A percentile compares a stretch with the other conserved stretches of the same genome.
These are phyloP conservation scores for Euzophera pinguis DNA, from an alignment of 2,888 invertebrate species.

Conservation along the genomic window DNA sequence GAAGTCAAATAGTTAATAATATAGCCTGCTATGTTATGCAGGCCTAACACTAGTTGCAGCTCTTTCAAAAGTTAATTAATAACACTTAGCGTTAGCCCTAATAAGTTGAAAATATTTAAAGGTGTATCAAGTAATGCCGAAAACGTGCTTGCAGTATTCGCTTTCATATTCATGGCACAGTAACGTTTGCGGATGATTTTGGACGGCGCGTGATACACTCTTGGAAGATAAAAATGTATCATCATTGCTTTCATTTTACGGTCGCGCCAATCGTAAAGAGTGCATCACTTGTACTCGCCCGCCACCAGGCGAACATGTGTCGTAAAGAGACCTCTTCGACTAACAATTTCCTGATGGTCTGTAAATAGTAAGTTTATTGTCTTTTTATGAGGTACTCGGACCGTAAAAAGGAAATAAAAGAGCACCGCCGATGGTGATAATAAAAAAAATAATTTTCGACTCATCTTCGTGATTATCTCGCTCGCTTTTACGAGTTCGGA, in stretches of 20 bases:
- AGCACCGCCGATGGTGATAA: constrained; percentile 81
- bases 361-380: constrained; percentile 81
- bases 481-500: constrained; percentile 57
- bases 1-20: constrained; percentile 13
- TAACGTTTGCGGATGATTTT: constrained; percentile 40
- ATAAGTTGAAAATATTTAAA: neutral
- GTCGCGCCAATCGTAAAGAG: constrained; percentile 74
- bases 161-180: constrained; percentile 17
- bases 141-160: neutral
- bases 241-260: constrained; percentile 69
- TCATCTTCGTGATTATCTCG: constrained; percentile 77
- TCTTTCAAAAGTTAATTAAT: neutral
- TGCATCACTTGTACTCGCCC: constrained; percentile 58
- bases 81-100: neutral
- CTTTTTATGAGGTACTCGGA: constrained; percentile 81
- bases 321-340: constrained; percentile 80
- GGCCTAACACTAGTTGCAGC: neutral
- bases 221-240: constrained; percentile 65
- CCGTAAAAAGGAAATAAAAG: constrained; percentile 81
- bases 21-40: neutral
- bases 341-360: constrained; percentile 81
- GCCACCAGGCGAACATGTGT: constrained; percentile 71
- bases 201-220: constrained; percentile 48
- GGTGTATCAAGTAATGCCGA: neutral
- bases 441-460: constrained; percentile 80